Evolutionary conservation across 2,797 vertebrate genomes (phyloP).

Genomic region (Neosilurus hyrtlii): DNA sequence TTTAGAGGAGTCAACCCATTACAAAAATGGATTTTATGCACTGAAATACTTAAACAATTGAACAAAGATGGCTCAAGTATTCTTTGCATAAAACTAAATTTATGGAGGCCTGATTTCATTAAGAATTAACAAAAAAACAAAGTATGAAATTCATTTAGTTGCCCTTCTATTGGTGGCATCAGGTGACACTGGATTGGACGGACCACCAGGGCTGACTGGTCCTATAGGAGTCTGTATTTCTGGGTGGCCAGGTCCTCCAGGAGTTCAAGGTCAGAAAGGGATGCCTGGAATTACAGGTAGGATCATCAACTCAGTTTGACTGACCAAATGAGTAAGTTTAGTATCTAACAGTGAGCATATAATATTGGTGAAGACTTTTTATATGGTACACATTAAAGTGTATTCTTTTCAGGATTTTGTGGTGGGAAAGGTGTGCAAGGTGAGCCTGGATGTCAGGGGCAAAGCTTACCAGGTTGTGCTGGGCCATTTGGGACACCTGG

Average conservation of each 20-base stretch:
- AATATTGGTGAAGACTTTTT: neutral
- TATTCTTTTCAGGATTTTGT: slow-evolving; percentile 55
- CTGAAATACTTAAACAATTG: too few relatives aligned
- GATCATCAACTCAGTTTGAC: neutral
- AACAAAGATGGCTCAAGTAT: neutral
- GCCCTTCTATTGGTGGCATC: slow-evolving; percentile 28
- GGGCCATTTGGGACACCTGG: slow-evolving; percentile 66
- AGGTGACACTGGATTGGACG: slow-evolving; percentile 66
- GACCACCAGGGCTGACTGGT: slow-evolving; percentile 62
- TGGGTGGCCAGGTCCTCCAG: slow-evolving; percentile 64
- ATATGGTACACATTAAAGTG: neutral
- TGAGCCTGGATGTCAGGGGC: slow-evolving; percentile 60
- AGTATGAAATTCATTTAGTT: neutral
- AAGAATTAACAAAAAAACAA: neutral
- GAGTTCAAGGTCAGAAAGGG: slow-evolving; percentile 61
- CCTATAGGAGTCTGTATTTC: slow-evolving; percentile 63
- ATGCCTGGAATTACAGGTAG: slow-evolving; percentile 63
- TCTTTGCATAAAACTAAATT: neutral
- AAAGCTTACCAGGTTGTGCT: slow-evolving; percentile 55
- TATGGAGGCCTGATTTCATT: neutral
- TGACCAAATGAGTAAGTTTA: neutral
- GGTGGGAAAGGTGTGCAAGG: slow-evolving; percentile 66
- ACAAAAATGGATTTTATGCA: too few relatives aligned
- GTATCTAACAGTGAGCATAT: neutral
- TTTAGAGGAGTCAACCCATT: too few relatives aligned